A percentile compares a stretch with the other conserved stretches of the same genome.
phyloP scores from a whole-genome alignment of 2,113 vertebrate species.

The Cairina moschata region DNA sequence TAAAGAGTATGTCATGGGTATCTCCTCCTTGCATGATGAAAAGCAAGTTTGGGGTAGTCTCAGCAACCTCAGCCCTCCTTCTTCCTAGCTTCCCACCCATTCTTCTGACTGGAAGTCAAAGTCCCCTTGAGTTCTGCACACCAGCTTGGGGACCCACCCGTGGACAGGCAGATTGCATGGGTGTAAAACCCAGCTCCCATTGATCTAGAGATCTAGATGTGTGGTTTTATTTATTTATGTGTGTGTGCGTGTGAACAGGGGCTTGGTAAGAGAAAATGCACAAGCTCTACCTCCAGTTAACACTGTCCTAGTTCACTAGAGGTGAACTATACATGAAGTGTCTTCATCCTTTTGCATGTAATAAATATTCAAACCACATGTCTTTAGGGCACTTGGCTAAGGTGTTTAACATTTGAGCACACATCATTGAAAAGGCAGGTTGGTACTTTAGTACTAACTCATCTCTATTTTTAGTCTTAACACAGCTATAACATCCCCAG shows the following conservation, averaged over 20 bases:
- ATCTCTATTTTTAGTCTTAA: constrained; percentile 56
- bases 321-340: neutral
- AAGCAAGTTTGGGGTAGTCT: neutral
- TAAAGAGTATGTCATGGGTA: neutral
- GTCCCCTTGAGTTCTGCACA: neutral
- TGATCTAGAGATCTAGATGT: neutral
- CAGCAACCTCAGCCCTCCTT: neutral
- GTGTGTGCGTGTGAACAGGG: neutral
- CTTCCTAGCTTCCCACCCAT: neutral
- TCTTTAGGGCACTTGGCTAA: constrained; percentile 8
- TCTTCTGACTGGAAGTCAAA: neutral
- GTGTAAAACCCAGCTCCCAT: neutral
- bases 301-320: neutral
- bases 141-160: neutral
- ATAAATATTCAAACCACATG: constrained; percentile 11
- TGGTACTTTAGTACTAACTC: constrained; percentile 28
- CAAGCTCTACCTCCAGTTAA: neutral
- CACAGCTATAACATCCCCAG: neutral
- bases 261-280: neutral
- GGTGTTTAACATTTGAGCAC: constrained; percentile 29
- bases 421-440: constrained; percentile 1
- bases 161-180: neutral
- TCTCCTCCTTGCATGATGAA: neutral
- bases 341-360: neutral
- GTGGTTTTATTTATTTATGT: neutral